phyloP scores from a whole-genome alignment of 2,113 vertebrate genomes.

The Puffinus mauretanicus region DNA sequence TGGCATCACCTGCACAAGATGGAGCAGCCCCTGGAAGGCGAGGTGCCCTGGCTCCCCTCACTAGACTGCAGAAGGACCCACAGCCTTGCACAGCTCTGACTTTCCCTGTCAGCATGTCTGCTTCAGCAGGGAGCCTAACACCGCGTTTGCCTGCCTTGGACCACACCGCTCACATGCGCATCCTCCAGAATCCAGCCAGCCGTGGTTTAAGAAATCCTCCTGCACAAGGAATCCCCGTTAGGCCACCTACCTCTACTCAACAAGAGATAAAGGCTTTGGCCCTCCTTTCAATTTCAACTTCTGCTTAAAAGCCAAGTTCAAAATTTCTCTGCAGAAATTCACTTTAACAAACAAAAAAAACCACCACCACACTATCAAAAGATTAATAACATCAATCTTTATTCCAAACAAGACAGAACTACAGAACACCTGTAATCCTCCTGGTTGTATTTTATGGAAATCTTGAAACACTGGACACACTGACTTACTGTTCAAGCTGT shows the following conservation, averaged over 20 bases:
- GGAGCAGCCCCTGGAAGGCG: neutral
- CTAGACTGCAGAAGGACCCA: neutral
- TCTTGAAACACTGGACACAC: slow-evolving; percentile 13
- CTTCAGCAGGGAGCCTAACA: rapidly evolving
- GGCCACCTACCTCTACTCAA: neutral
- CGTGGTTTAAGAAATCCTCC: neutral
- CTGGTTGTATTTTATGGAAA: neutral
- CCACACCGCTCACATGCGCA: rapidly evolving
- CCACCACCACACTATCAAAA: neutral
- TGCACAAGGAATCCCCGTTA: neutral
- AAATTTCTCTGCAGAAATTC: neutral
- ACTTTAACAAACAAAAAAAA: neutral
- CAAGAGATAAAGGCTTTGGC: neutral
- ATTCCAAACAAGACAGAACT: slow-evolving; percentile 37
- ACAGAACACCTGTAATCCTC: neutral
- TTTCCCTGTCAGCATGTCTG: rapidly evolving
- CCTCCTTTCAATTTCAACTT: neutral
- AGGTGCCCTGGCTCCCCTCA: neutral
- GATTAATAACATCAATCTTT: slow-evolving; percentile 28
- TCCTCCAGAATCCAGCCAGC: neutral
- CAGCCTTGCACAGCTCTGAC: neutral
- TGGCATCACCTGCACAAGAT: too few species aligned
- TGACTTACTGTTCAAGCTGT: neutral
- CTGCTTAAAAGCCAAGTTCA: neutral
- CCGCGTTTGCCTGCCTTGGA: rapidly evolving